phyloP scores from a whole-genome alignment of 2,113 vertebrate species.

The Phalacrocorax brasilianus region DNA sequence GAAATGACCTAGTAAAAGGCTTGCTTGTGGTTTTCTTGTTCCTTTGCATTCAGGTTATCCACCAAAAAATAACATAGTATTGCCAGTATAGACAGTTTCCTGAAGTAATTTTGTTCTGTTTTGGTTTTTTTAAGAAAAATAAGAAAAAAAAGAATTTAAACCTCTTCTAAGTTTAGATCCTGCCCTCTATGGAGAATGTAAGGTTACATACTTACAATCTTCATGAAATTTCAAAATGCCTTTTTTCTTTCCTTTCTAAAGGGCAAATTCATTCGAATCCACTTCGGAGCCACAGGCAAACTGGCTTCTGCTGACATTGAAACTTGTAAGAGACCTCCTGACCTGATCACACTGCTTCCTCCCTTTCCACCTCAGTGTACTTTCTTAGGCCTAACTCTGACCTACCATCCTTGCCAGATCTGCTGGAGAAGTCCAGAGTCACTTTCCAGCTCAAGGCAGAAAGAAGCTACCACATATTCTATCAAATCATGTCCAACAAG shows the following conservation, averaged over 20 bases:
- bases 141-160: neutral
- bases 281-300: slow-evolving; percentile 31
- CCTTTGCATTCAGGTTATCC: neutral
- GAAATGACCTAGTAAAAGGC: neutral
- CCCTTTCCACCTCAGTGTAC: neutral
- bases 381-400: neutral
- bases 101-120: neutral
- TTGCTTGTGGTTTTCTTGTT: neutral
- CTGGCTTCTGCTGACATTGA: slow-evolving; percentile 58
- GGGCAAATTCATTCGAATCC: slow-evolving; percentile 46
- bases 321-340: neutral
- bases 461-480: neutral
- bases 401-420: neutral
- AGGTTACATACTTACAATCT: neutral
- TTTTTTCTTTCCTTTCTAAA: neutral
- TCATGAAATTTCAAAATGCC: neutral
- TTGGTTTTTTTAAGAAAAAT: neutral
- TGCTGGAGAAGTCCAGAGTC: slow-evolving; percentile 41
- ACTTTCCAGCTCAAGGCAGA: slow-evolving; percentile 20
- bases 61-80: neutral
- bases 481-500: neutral
- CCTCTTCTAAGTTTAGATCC: neutral
- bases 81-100: neutral
- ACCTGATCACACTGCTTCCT: neutral
- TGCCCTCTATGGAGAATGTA: neutral